phyloP scores from a whole-genome alignment of 2,888 invertebrate genomes.

The Stramonita haemastoma region DNA sequence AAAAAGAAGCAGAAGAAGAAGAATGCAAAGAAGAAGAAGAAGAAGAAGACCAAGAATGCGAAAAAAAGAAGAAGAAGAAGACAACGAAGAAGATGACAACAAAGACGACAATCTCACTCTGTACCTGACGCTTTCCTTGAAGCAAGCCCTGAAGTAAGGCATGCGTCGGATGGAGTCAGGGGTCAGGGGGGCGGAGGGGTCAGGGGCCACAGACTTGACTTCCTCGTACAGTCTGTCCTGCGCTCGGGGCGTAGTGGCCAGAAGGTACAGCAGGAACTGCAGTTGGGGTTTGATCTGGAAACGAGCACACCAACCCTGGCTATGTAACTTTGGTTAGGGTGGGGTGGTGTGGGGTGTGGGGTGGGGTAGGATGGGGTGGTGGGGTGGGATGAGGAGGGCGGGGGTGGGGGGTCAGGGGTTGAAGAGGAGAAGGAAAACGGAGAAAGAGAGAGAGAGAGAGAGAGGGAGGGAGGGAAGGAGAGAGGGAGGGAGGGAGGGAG shows the following conservation, averaged over 20 bases:
- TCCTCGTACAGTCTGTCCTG: slow-evolving; percentile 86
- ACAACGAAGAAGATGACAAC: no score
- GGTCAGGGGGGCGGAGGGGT: slow-evolving; percentile 73
- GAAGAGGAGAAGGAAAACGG: neutral
- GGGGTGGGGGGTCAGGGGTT: neutral
- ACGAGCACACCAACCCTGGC: slow-evolving; percentile 27
- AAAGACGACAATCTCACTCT: no score
- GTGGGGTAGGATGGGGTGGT: no score
- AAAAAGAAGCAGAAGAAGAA: no score
- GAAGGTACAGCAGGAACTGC: slow-evolving; percentile 83
- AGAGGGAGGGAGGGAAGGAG: no score
- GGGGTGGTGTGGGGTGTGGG: no score
- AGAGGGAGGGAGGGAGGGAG: no score
- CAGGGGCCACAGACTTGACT: slow-evolving; percentile 76
- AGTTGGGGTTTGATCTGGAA: slow-evolving; percentile 70
- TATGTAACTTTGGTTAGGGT: no score
- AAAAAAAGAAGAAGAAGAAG: no score
- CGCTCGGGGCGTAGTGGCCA: slow-evolving; percentile 84
- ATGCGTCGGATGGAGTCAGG: slow-evolving; percentile 82
- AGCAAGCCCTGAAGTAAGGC: slow-evolving; percentile 85
- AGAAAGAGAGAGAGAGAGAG: neutral
- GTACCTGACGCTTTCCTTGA: slow-evolving; percentile 84
- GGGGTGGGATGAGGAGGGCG: no score
- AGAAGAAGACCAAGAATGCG: no score
- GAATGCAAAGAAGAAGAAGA: no score